Evolutionary conservation across 30 jellyfish, hydroid and myxozoan species (phyloP).

Genomic region (Turritopsis rubra): DNA sequence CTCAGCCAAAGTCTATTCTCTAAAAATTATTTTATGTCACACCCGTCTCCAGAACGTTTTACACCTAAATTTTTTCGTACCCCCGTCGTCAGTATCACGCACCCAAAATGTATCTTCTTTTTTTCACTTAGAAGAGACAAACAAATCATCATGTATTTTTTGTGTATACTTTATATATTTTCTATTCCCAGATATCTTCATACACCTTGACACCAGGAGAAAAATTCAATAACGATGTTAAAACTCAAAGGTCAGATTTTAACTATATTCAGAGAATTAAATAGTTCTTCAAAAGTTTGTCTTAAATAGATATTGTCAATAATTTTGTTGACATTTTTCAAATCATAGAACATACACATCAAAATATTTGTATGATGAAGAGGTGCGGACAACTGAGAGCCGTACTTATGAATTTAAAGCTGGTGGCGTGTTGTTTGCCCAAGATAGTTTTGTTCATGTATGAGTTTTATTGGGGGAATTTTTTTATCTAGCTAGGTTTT

Average conservation of each 20-base stretch:
- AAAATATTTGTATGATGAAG: slow-evolving; percentile 21
- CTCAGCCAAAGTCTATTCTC: too few species aligned
- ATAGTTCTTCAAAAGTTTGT: too few species aligned
- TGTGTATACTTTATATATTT: neutral
- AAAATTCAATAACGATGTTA: too few species aligned
- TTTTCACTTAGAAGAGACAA: neutral
- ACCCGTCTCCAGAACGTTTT: too few species aligned
- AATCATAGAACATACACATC: slow-evolving; percentile 13
- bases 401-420: slow-evolving; percentile 78
- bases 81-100: too few species aligned
- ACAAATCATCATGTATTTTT: neutral
- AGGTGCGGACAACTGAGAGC: slow-evolving; percentile 42
- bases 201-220: neutral
- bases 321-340: too few species aligned
- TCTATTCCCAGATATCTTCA: neutral
- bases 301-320: too few species aligned
- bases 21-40: too few species aligned
- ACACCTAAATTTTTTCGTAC: too few species aligned
- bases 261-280: too few species aligned
- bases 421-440: slow-evolving; percentile 53
- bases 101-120: neutral
- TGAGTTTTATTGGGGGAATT: too few species aligned
- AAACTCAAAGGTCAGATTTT: neutral
- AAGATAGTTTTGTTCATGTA: neutral
- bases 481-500: too few species aligned